A percentile compares a stretch with the other conserved stretches of the same genome.
These are phyloP conservation scores for Carassius carassius DNA, from an alignment of 2,113 vertebrate species.

Conservation along the genomic window DNA sequence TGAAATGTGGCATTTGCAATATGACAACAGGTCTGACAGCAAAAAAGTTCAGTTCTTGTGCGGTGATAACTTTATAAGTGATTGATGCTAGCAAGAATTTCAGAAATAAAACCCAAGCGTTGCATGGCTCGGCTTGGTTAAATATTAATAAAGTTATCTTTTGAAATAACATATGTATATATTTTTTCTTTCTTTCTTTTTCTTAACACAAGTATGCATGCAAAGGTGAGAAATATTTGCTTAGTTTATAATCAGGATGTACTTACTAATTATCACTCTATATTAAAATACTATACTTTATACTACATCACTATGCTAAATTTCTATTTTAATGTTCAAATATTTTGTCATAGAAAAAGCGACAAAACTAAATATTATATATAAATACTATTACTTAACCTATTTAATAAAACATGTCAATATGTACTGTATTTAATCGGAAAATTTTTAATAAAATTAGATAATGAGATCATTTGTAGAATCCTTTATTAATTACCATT, in stretches of 20 bases:
- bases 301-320: neutral
- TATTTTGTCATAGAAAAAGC: neutral
- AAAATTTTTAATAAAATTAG: no score
- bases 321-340: neutral
- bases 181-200: no score
- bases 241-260: neutral
- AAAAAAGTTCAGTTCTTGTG: constrained; percentile 65
- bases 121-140: neutral
- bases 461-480: no score
- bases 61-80: constrained; percentile 66
- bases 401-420: no score
- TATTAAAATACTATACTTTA: neutral
- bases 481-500: neutral
- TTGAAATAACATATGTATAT: neutral
- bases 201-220: neutral
- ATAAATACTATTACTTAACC: no score
- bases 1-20: constrained; percentile 71
- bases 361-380: neutral
- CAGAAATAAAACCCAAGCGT: neutral
- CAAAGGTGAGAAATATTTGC: neutral
- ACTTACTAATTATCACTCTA: neutral
- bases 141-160: neutral
- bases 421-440: no score
- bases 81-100: neutral
- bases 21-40: constrained; percentile 63